Evolutionary conservation across 2,888 invertebrate species (phyloP).

Genomic region (Chrysina gloriosa): DNA sequence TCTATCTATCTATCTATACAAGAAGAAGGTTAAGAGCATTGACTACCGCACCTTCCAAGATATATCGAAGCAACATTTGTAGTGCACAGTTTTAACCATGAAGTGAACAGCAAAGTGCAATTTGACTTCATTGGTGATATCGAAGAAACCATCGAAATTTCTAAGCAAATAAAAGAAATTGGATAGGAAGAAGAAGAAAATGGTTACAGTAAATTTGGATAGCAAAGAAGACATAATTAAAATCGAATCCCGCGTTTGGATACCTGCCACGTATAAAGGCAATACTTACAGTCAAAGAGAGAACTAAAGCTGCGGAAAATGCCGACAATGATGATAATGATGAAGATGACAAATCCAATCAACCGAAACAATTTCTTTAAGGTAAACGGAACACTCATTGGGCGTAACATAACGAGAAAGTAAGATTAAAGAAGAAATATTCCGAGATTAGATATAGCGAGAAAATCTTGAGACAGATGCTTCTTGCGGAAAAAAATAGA

Average conservation of each 20-base stretch:
- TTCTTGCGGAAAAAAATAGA: slow-evolving; percentile 73
- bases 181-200: slow-evolving; percentile 97
- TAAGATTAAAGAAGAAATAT: slow-evolving; percentile 70
- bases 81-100: slow-evolving; percentile 81
- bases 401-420: slow-evolving; percentile 82
- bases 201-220: slow-evolving; percentile 77
- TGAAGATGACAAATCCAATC: slow-evolving; percentile 54
- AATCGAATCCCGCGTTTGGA: slow-evolving; percentile 95
- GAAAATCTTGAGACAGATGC: slow-evolving; percentile 81
- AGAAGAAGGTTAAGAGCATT: slow-evolving; percentile 81
- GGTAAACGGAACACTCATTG: slow-evolving; percentile 76
- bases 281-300: slow-evolving; percentile 85
- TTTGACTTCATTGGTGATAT: slow-evolving; percentile 89
- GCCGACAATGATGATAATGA: slow-evolving; percentile 67
- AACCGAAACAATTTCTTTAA: slow-evolving; percentile 47
- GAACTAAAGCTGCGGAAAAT: slow-evolving; percentile 70
- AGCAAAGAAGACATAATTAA: slow-evolving; percentile 81
- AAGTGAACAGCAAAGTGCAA: slow-evolving; percentile 81
- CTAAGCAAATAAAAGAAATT: slow-evolving; percentile 79
- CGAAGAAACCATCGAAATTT: slow-evolving; percentile 72
- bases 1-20: slow-evolving; percentile 70
- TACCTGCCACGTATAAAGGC: slow-evolving; percentile 93
- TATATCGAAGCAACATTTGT: slow-evolving; percentile 85
- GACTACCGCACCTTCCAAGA: slow-evolving; percentile 85
- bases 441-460: slow-evolving; percentile 79